Evolutionary conservation across 2,888 invertebrate species (phyloP), one percentile per base, ranked within the genome.

Genomic region (Orchesellides sinensis): DNA sequence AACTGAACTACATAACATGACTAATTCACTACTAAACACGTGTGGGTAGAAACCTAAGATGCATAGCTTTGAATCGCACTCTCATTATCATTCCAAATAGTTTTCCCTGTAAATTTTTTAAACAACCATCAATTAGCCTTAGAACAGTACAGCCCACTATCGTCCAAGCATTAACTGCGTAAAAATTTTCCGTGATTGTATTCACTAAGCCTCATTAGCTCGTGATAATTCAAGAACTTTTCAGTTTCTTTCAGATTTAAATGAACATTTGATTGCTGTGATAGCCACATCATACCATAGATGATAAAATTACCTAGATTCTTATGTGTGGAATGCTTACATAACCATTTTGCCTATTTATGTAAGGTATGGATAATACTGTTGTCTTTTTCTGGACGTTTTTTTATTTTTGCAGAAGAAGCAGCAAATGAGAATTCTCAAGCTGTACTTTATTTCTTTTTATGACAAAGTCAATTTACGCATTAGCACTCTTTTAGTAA

Each of bases 91-190:
- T 10, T 59, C 29, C 8, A 59, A 27, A 27, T 6, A n/a, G 19
- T 59, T 3, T 5, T 10, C 3, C 3, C 25, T 59, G 59, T 52
- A 74, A 74, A 65, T 29, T 27, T 54, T 32, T 35, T 77, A 77
- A 40, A 78, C 61, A 78, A 69, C 78, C 69, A 69, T 78, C 78
- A 78, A 78, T 78, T 78, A 78, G 69, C 69, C 78, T 35, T 17
- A 49, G 27, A 23, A 59, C 23, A 61, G 32, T 12, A 45, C 77
- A 29, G n/a, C 77, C 68, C 56, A 65, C 32, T 59, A 72, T 63
- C 49, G 8, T 73, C 32, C 1, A 52, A 19, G 21, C 47, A 63
- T 19, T 35, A 49, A 63, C 35, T 59, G 56, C 40, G 59, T 63
- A 35, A 75, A 75, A 74, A 63, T 19, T 40, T 52, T 65, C 65